Conservation (phyloP, 2,113 vertebrate species). For the Corythornis cristatus region DNA sequence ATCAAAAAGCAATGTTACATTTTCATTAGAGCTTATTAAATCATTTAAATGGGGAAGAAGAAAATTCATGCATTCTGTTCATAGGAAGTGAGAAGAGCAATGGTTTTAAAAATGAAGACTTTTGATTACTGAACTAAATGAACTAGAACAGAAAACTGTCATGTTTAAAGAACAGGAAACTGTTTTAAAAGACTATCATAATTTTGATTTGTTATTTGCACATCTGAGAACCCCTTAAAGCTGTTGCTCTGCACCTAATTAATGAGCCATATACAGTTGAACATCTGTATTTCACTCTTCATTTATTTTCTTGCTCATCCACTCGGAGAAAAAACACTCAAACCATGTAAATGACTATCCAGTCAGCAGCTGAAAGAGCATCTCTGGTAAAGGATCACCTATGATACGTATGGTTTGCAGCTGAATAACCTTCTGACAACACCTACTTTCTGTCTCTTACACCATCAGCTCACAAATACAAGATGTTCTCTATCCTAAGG, state of each 20-base stretch:
- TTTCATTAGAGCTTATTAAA: neutral
- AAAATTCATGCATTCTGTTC: neutral
- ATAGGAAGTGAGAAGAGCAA: neutral
- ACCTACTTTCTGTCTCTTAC: neutral
- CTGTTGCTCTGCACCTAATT: constrained; percentile 28
- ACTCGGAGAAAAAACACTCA: neutral
- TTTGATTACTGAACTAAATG: constrained; percentile 45
- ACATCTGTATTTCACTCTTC: constrained; percentile 62
- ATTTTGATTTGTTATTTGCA: constrained; percentile 29
- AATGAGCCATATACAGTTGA: constrained; percentile 58
- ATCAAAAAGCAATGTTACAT: neutral
- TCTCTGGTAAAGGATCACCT: neutral
- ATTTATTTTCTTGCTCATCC: constrained; percentile 52
- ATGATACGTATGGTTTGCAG: neutral
- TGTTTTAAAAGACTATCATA: constrained; percentile 17
- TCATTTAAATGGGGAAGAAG: neutral
- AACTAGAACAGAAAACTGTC: constrained; percentile 10
- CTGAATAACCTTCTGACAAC: neutral
- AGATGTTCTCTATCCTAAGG: neutral
- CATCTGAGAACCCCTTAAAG: constrained; percentile 1
- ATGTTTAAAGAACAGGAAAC: constrained; percentile 31
- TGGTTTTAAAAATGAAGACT: neutral
- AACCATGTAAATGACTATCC: neutral
- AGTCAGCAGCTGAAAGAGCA: neutral
- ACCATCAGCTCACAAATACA: neutral